Evolutionary conservation across 1,140 invertebrate genomes (phyloP), one percentile per base, ranked within the genome.

Genomic region (Neodiprion fabricii): DNA sequence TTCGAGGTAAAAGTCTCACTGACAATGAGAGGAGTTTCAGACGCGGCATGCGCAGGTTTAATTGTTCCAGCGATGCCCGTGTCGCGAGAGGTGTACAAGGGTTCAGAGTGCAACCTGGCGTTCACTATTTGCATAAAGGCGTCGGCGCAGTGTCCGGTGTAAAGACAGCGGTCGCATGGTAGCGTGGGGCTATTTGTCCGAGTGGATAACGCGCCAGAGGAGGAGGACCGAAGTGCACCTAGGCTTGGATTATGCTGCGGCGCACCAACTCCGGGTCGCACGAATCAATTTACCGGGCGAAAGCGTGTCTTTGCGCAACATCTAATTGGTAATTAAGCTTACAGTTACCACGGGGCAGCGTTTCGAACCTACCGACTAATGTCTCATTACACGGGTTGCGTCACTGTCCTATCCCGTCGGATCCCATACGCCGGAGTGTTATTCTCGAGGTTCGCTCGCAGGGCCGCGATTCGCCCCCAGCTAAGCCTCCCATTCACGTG

Each of bases 261-360:
- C 53, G 53, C 53, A 61, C 53, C 28, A 75, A 28, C 72, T 75
- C 72, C 71, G 49, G 40, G 49, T 48, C 48, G 74, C 69, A 78
- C 81, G 84, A 87, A 86, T 85, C 85, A 83, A 86, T 87, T 85
- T 82, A 82, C 79, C 80, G 79, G 79, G 79, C 82, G 77, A 84
- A 85, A 86, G 84, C 83, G 82, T 86, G 86, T 82, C 85, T 84
- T 78, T 75, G 81, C 82, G 81, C 81, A 81, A 86, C 83, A 83
- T 87, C 85, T 86, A 88, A 87, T 88, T 86, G 85, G 84, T 88
- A 88, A 88, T 87, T 87, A 88, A 85, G 83, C 82, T 81, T 81
- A 81, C 79, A 74, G 14, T 86, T 87, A 61, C 53, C n/a, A 61
- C 11, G 11, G 53, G 53, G n/a, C 53, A 61, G 53, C 53, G 53